Base-by-base conservation (phyloP, 2,888 invertebrate species). In the Platyscelio sp. region DNA sequence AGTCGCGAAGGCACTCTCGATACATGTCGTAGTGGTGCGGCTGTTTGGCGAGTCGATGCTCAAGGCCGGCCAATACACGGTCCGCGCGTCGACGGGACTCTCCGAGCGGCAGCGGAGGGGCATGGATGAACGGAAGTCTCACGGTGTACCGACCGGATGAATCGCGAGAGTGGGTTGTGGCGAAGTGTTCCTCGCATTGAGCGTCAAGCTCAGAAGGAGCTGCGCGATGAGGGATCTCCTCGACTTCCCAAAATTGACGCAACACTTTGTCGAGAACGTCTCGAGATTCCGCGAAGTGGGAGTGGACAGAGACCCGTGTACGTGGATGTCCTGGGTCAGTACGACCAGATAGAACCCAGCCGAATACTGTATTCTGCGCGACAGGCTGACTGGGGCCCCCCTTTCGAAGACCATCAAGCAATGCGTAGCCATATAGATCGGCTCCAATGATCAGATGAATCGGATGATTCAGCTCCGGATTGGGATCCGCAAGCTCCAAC, bases 281-380 rank as follows among this genome's bases (percentile, higher is more conserved):
- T 15, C 15, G 11, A 43, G 9, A 5, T 15, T 15, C 3, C 6
- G 11, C 3, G 15, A 11, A 3, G 15, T 11, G 43, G 15, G 43
- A 13, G 43, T 43, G 43, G 15, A 43, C 9, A 7, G n/a, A 13
- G 43, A 15, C 43, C 9, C 15, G 3, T 11, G 6, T 43, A 3
- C 6, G 15, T 7, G 43, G 15, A 3, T 15, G 6, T 5, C 24
- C 24, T 27, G 1, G 20, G 13, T 27, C 13, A 9, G 43, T 56
- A 3, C 11, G 0, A 20, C 77, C 77, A 0, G 68, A 77, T 7
- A 67, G n/a, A n/a, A 76, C n/a, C 75, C 65, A 76, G 1, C 75
- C 75, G n/a, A 76, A 76, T 0, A 67, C 43, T 15, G 77, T 77
- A 11, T 77, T 49, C 33, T 77, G 60, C 0, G 77, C 77, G 3